A percentile compares a stretch with the other conserved stretches of the same genome.
These are phyloP conservation scores for Neodiprion virginianus DNA, from an alignment of 1,140 invertebrate genomes.

Conservation along the genomic window DNA sequence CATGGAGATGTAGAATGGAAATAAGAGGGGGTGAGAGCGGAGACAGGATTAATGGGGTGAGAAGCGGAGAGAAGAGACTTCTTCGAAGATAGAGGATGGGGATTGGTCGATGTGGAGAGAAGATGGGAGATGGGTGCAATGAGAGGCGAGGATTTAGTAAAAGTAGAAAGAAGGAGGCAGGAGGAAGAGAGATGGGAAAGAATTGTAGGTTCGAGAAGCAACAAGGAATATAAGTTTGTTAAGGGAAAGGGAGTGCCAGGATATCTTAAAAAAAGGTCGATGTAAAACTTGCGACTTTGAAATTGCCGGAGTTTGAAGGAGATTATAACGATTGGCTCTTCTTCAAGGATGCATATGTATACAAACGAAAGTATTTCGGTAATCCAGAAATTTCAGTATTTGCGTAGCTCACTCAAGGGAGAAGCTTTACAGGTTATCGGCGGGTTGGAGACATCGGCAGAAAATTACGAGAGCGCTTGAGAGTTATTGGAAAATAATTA, in stretches of 20 bases:
- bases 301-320: conserved; percentile 36
- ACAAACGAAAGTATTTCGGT: conserved; percentile 28
- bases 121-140: too few species aligned
- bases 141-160: too few species aligned
- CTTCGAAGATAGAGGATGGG: too few species aligned
- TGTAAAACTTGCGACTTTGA: conserved; percentile 24
- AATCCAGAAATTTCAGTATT: conserved; percentile 45
- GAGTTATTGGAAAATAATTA: conserved; percentile 35
- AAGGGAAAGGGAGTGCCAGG: not conserved
- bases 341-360: conserved; percentile 44
- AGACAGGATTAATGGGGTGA: too few species aligned
- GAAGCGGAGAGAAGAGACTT: too few species aligned
- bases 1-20: too few species aligned
- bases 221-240: too few species aligned
- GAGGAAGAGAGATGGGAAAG: too few species aligned
- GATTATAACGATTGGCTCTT: conserved; percentile 37
- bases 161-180: too few species aligned
- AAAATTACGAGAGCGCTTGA: conserved; percentile 45
- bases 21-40: too few species aligned
- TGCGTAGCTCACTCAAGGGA: conserved; percentile 36
- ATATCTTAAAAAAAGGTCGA: not conserved
- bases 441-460: conserved; percentile 34
- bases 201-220: too few species aligned
- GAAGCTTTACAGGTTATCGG: conserved; percentile 37
- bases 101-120: too few species aligned